Base-by-base conservation (phyloP, 2,797 vertebrate species). In the Psittacula echo region DNA sequence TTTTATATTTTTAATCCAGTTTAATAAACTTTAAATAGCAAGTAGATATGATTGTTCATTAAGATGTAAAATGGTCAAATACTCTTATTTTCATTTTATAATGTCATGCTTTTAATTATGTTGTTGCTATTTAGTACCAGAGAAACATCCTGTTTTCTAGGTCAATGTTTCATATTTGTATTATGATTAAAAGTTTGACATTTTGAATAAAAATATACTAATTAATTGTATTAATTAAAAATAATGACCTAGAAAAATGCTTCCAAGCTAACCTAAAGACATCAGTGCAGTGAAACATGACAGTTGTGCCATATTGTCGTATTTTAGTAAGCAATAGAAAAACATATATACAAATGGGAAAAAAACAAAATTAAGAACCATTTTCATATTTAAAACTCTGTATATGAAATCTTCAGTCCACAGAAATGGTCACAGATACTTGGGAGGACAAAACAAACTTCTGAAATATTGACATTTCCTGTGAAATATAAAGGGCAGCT, bases 181-280 rank as follows among this genome's bases (percentile, higher is more conserved):
- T 93, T 94, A 77, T 61, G 72, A 93, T 95, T 94, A 91, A 92
- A 96, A 87, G 48, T 89, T 85, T 90, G 94, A 94, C 95, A 95
- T 97, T 97, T 96, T 85, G 84, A 93, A 89, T 90, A 92, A 90
- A 95, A 95, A 95, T 94, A 65, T 76, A 95, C 15, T 88, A 90
- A 95, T 93, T 95, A 34, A 0, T 94, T 95, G 72, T 92, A 93
- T 95, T 94, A 96, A 97, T 97, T 97, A 96, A 96, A 95, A 95
- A 95, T 94, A 96, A 95, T 94, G 85, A 95, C 92, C 89, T 84
- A 89, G 92, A 91, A 94, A 95, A 96, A 54, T 34, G 27, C 81
- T 93, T 85, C 62, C 42, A 85, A 94, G 78, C 78, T 83, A 92
- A 91, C 87, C 51, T 72, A 85, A 92, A 94, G 92, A 86, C 16